Evolutionary conservation across 2,888 invertebrate genomes (phyloP).

Genomic region (Rhagium mordax): DNA sequence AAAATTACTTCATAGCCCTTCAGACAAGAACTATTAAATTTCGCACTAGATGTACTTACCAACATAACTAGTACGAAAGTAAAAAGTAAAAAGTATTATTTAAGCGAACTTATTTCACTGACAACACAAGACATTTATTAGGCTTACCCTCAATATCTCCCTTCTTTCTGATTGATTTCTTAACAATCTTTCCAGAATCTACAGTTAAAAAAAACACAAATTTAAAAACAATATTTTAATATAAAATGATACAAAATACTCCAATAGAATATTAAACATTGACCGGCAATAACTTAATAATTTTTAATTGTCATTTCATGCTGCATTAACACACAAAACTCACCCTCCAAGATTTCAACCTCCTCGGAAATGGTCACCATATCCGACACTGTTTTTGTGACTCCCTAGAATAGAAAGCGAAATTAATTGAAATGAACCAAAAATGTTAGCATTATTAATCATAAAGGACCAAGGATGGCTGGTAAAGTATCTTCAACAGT

Average conservation of each 20-base stretch:
- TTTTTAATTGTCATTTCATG: constrained; percentile 45
- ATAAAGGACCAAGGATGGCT: neutral
- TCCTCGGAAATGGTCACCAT: constrained; percentile 69
- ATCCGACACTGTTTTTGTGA: constrained; percentile 67
- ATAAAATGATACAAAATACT: constrained; percentile 11
- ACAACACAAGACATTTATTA: constrained; percentile 9
- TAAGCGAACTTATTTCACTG: constrained; percentile 23
- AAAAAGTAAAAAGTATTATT: constrained; percentile 16
- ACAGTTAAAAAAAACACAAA: constrained; percentile 46
- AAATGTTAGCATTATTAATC: neutral
- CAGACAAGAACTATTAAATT: neutral
- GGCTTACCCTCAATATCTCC: constrained; percentile 65
- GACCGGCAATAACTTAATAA: constrained; percentile 53
- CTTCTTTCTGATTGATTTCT: constrained; percentile 62
- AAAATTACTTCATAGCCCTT: constrained; percentile 1
- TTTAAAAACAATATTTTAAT: constrained; percentile 25
- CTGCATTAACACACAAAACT: constrained; percentile 54
- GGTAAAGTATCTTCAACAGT: too few species aligned
- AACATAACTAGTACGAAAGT: constrained; percentile 34
- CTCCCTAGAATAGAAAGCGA: constrained; percentile 63
- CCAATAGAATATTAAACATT: constrained; percentile 38
- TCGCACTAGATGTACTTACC: constrained; percentile 41
- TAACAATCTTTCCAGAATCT: constrained; percentile 62
- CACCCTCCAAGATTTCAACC: constrained; percentile 71
- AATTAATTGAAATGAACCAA: neutral